These are phyloP conservation scores for Lethrus apterus DNA, from an alignment of 1,140 invertebrate genomes.

Conservation along the genomic window DNA sequence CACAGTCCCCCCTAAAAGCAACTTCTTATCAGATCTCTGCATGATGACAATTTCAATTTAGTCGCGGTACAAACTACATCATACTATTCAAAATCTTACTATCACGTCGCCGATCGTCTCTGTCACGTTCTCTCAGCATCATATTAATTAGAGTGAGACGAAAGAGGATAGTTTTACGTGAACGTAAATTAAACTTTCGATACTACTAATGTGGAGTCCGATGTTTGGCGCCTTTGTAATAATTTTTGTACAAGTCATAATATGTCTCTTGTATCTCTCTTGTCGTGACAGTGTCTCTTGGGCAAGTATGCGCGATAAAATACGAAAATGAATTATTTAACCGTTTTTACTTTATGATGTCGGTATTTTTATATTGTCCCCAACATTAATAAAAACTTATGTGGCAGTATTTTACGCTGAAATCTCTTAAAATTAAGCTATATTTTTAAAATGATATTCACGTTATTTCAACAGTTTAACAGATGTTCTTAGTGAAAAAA, in stretches of 20 bases:
- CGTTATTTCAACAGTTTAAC: too few relatives aligned
- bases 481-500: too few relatives aligned
- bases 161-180: neutral
- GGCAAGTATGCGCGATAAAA: slow-evolving; percentile 29
- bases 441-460: too few relatives aligned
- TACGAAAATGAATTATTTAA: slow-evolving; percentile 32
- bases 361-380: slow-evolving; percentile 6
- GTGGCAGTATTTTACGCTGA: too few relatives aligned
- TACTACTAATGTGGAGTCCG: slow-evolving; percentile 27
- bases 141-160: neutral
- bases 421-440: too few relatives aligned
- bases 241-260: slow-evolving; percentile 31
- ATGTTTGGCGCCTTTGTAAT: slow-evolving; percentile 34
- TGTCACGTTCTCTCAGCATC: neutral
- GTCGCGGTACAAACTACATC: slow-evolving; percentile 18
- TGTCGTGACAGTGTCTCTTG: slow-evolving; percentile 28
- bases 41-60: slow-evolving; percentile 40
- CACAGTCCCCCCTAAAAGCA: slow-evolving; percentile 32
- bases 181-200: slow-evolving; percentile 25
- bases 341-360: slow-evolving; percentile 21
- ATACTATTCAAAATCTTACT: neutral
- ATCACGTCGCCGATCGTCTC: slow-evolving; percentile 11
- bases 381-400: slow-evolving; percentile 13
- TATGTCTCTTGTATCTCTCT: slow-evolving; percentile 29
- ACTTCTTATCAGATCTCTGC: slow-evolving; percentile 40